Base-by-base conservation (phyloP, 2,797 vertebrate species). In the Oreochromis grahami region DNA sequence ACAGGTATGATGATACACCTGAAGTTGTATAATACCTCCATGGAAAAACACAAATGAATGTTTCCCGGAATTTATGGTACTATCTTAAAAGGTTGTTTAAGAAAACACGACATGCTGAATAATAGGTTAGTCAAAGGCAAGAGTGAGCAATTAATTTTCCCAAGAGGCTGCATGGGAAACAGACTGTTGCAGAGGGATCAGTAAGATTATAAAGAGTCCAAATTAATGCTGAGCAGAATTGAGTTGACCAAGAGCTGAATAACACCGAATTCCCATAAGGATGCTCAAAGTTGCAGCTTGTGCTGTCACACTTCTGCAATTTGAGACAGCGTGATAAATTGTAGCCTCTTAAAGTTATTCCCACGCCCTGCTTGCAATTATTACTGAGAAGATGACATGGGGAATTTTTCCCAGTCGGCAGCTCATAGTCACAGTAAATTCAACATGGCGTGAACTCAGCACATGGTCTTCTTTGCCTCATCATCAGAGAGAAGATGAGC, bases 361-460 rank as follows among this genome's bases (percentile, higher is more conserved):
- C 87, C 90, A 87, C 17, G 13, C n/a, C 79, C 78, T 52, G 5
- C 65, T 86, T 29, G n/a, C 63, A 79, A 58, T 85, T 60, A 80
- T 60, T 21, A 26, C 79, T 51, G 29, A 68, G 41, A 52, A 60
- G 82, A 82, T 83, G 87, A 86, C 84, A 78, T 5, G 15, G 26
- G 26, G 86, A 76, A 70, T 86, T 34, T 80, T 80, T 43, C 32
- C 51, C 76, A 53, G 81, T 86, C 76, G 77, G 77, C 85, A 72
- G 80, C 78, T 89, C 83, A n/a, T 79, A 84, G 88, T 90, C 87
- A 87, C 60, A 26, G 48, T 78, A 84, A 89, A 87, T 85, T 76
- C 52, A 78, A 38, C 13, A 38, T 53, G 76, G 41, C 58, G 48
- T 80, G 83, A 87, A 45, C 51, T 52, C 56, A 1, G 17, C 76